Evolutionary conservation across 2,797 vertebrate species (phyloP).

Genomic region (Thalassophryne amazonica): DNA sequence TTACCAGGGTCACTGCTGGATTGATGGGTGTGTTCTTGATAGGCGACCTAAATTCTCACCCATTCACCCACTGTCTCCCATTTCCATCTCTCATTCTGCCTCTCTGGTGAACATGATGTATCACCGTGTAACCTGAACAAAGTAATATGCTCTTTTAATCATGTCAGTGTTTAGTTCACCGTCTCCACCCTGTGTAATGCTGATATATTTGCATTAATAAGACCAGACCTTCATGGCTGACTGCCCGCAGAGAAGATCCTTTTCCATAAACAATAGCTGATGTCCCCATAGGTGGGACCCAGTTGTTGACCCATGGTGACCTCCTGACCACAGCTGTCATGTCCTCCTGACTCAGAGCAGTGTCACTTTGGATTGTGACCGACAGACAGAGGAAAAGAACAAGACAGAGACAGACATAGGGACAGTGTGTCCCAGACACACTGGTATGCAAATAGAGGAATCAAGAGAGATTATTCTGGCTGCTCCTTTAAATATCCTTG

Average conservation of each 20-base stretch:
- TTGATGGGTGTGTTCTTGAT: constrained; percentile 62
- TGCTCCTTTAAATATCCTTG: constrained; percentile 40
- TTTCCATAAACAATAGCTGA: constrained; percentile 52
- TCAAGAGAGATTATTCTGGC: constrained; percentile 48
- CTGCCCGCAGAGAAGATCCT: constrained; percentile 28
- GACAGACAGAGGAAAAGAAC: constrained; percentile 44
- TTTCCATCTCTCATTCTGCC: constrained; percentile 17
- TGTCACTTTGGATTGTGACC: constrained; percentile 50
- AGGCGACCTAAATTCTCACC: constrained; percentile 40
- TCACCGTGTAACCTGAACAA: background rate
- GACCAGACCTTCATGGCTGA: constrained; percentile 45
- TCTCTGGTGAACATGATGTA: constrained; percentile 16
- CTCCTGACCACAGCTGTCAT: constrained; percentile 70
- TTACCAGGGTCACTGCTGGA: constrained; percentile 48
- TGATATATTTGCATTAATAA: constrained; percentile 58
- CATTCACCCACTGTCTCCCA: constrained; percentile 32
- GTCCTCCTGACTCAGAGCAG: constrained; percentile 44
- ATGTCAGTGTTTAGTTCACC: constrained; percentile 31
- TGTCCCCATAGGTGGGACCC: constrained; percentile 48
- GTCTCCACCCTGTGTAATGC: constrained; percentile 9
- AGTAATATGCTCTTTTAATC: constrained; percentile 7
- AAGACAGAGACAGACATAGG: constrained; percentile 44
- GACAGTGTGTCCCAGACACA: constrained; percentile 61
- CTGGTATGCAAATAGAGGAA: constrained; percentile 65
- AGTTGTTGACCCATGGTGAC: constrained; percentile 67